Evolutionary conservation across 2,888 invertebrate species (phyloP).

Genomic region (Parasteatoda lunata): DNA sequence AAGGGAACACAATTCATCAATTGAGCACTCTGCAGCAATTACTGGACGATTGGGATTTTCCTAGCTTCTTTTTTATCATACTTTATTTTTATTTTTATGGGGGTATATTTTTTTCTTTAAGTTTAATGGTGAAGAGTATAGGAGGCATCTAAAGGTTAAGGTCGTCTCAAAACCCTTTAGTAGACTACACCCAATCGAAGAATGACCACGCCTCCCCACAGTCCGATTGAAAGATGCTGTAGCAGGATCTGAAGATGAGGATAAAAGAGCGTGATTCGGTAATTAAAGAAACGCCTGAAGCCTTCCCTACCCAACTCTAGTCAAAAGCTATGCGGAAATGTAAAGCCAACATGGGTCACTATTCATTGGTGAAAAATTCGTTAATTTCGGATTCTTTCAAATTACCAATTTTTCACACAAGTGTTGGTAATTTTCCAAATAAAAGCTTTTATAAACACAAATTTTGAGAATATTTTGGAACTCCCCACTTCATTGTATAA

Average conservation of each 20-base stretch:
- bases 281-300: conserved; percentile 38
- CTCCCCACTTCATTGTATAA: too few species aligned
- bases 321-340: conserved; percentile 56
- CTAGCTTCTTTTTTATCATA: too few species aligned
- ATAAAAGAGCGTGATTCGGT: conserved; percentile 61
- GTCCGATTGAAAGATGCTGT: not conserved
- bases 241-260: conserved; percentile 27
- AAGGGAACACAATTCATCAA: too few species aligned
- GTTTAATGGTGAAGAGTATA: not conserved
- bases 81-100: not conserved
- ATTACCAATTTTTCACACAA: not conserved
- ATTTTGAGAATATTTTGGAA: too few species aligned
- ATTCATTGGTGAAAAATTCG: conserved; percentile 19
- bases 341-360: conserved; percentile 6
- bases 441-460: too few species aligned
- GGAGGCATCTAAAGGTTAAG: conserved; percentile 49
- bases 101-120: not conserved
- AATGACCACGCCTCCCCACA: conserved; percentile 35
- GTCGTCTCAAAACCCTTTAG: conserved; percentile 44
- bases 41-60: too few species aligned
- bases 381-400: not conserved
- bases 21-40: too few species aligned
- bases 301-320: conserved; percentile 1
- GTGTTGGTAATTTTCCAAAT: too few species aligned
- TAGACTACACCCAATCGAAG: conserved; percentile 40